Base-by-base conservation (phyloP, 2,888 invertebrate species). In the Gryllus longicercus region DNA sequence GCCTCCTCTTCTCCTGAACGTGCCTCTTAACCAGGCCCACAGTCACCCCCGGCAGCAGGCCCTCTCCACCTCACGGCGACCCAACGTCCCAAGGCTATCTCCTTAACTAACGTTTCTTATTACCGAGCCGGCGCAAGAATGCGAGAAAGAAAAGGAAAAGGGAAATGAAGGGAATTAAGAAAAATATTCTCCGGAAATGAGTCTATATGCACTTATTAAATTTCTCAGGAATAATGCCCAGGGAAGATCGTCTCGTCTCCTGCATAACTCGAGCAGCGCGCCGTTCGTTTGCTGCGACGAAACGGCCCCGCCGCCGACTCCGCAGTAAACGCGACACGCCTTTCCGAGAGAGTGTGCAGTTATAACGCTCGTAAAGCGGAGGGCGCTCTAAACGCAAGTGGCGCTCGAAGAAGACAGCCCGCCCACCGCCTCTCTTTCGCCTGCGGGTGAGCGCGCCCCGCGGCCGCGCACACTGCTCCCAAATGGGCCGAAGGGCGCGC, bases 141-240 rank as follows among this genome's bases (percentile, higher is more conserved):
- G 63, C n/a, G 63, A 63, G 63, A 63, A 63, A n/a, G 63, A 63
- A 63, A n/a, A 63, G 63, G 63, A 63, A 63, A 63, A 63, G n/a
- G 63, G 63, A 63, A 63, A 63, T 63, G 63, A 63, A 63, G n/a
- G 63, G 63, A 63, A 63, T 63, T 63, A 63, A 63, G 63, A 63
- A 63, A 63, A 63, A 63, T 63, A 63, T 63, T 63, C 16, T 16
- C 14, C 16, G 63, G 63, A 63, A 63, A 63, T 63, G 63, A 63
- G 63, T 63, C 63, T 63, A 63, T 63, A 63, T 63, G 63, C 63
- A 63, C 63, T 63, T 63, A 63, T 63, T 63, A 63, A 63, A 63
- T 63, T 63, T 63, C 63, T 63, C 16, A 63, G 63, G 63, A 63
- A 63, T 63, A 63, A 63, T 14, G 63, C 63, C 63, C 16, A n/a